Evolutionary conservation across 2,888 invertebrate species (phyloP), one percentile per base, ranked within the genome.

Genomic region (Tinea pellionella): DNA sequence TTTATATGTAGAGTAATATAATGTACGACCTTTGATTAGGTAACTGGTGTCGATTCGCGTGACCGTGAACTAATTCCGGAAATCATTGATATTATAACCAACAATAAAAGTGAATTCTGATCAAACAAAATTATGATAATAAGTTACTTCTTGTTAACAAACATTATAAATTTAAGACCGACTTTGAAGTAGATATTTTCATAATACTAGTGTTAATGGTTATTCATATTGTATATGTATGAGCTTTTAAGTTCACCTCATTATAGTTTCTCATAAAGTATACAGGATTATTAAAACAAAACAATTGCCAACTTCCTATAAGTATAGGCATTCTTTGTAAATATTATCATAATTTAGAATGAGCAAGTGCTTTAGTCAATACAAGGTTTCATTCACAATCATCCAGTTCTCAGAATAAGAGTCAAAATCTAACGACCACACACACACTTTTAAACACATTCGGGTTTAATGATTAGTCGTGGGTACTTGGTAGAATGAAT

Each of bases 31-130:
- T 37, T 37, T 16, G 47, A 47, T 47, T 15, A 47, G 47, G 37
- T 13, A 41, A 41, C 41, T 41, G 41, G 41, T 47, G 47, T 47
- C 47, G 47, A 47, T 16, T 15, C 47, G 6, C 16, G 57, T 32
- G 57, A 57, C 32, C 57, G 11, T 57, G 57, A 57, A 57, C 57
- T 57, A 57, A 57, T 57, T 57, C 57, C 57, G 57, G 32, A 55
- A 19, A 29, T 12, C 30, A 19, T 18, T 55, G 57, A 32, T 57
- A 32, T 37, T 9, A 37, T 37, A 9, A n/a, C 37, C 2, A 37
- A 6, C 11, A 37, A 12, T 37, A 37, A 37, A 37, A 12, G 37
- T 9, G 37, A 37, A n/a, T 9, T 37, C 9, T 37, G 37, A 37
- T 37, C 37, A 37, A 37, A 37, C 37, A 37, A 37, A 37, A 47